Base-by-base conservation (phyloP, 2,888 invertebrate species). In the Kuschelorhynchus macadamiae region DNA sequence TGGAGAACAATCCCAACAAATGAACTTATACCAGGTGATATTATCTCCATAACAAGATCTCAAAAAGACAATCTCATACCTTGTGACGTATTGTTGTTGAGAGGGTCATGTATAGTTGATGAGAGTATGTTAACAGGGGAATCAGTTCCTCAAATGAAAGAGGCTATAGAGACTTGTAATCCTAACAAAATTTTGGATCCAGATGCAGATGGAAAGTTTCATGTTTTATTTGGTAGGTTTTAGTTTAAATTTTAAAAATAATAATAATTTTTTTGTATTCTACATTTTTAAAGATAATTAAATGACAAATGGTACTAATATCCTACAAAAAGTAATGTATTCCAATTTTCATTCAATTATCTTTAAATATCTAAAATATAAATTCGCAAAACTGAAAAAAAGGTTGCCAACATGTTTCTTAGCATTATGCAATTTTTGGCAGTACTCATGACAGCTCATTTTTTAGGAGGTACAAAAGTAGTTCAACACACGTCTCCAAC, bases 141-240 rank as follows among this genome's bases (percentile, higher is more conserved):
- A 85, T 98, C 97, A 70, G 97, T 99, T 4, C 99, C 99, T 0
- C 98, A 98, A 85, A 98, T 99, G 97, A 99, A 98, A 85, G 99
- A 99, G 85, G 91, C 97, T 0, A 86, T 98, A 59, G 97, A 97
- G 82, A 88, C 88, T 68, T 41, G 55, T 20, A 90, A 90, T 75
- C 87, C 84, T 4, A 86, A 89, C 67, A 87, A 87, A 61, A 85
- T 87, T 52, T 84, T 98, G 56, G 93, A 97, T 79, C 86, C 93
- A 4, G 96, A 98, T 78, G 87, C 89, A 0, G 95, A 97, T 81
- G 93, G 96, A 17, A 97, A 97, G 85, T 86, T 99, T 11, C 96
- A 97, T 82, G 90, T 97, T 69, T 86, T 99, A 36, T 98, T 91
- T 85, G 98, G 71, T 71, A 59, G 57, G 67, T 39, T 17, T 33